A percentile compares a stretch with the other conserved stretches of the same genome.
Evolutionary conservation across 1,140 invertebrate species (phyloP).

Genomic region (Vollenhovia emeryi): DNA sequence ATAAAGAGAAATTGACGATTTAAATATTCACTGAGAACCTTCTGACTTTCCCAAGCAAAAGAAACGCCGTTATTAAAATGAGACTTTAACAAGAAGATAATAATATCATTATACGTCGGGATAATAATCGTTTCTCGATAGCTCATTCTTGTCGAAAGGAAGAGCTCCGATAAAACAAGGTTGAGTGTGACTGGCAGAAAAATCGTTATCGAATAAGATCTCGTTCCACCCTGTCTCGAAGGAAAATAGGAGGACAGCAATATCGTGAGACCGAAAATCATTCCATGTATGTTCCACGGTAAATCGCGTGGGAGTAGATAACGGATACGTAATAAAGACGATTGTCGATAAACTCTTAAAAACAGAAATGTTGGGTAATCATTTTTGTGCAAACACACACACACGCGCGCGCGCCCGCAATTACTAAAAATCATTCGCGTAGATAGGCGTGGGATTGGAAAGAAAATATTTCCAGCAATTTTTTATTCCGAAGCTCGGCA

Average conservation of each 20-base stretch:
- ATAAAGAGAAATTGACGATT: not conserved
- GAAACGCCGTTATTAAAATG: not conserved
- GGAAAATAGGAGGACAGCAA: conserved; percentile 4
- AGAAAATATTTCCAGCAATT: conserved; percentile 24
- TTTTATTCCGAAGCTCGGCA: not conserved
- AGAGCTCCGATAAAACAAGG: conserved; percentile 12
- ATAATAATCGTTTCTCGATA: conserved; percentile 31
- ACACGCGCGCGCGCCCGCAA: not conserved
- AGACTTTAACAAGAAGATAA: not conserved
- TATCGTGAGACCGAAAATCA: conserved; percentile 40
- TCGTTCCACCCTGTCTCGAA: not conserved
- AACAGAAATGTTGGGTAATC: conserved; percentile 41
- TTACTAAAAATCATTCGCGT: not conserved
- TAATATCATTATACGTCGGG: conserved; percentile 17
- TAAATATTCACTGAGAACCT: not conserved
- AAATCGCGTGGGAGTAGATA: not conserved
- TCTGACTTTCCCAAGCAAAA: not conserved
- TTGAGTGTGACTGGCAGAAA: conserved; percentile 20
- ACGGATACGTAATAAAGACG: conserved; percentile 50
- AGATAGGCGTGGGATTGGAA: not conserved
- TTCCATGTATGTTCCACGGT: conserved; percentile 31
- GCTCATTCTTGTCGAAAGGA: not conserved
- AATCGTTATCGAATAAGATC: conserved; percentile 56
- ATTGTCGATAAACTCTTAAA: conserved; percentile 52
- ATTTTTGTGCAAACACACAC: conserved; percentile 40